These are phyloP conservation scores for Oryzias curvinotus DNA, from an alignment of 2,113 vertebrate species.

Conservation along the genomic window DNA sequence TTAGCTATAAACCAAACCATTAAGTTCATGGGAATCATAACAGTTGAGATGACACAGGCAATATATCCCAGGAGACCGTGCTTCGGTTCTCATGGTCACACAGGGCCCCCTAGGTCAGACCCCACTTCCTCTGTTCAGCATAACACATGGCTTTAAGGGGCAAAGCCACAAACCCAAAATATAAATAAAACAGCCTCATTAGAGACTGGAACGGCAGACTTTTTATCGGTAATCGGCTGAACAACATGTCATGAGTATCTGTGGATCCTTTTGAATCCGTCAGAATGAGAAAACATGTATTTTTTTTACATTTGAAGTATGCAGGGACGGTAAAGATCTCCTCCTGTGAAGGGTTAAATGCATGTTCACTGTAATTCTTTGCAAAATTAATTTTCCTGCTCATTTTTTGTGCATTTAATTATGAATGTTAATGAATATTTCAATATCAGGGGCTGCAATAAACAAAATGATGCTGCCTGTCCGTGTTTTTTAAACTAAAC, in stretches of 20 bases:
- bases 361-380: too few species aligned
- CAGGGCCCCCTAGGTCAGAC: slow-evolving; percentile 60
- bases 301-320: too few species aligned
- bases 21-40: slow-evolving; percentile 73
- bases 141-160: slow-evolving; percentile 53
- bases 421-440: too few species aligned
- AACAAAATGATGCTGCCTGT: too few species aligned
- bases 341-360: too few species aligned
- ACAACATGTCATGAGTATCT: not conserved
- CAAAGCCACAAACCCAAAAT: slow-evolving; percentile 41
- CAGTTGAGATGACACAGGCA: slow-evolving; percentile 51
- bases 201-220: not conserved
- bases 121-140: slow-evolving; percentile 58
- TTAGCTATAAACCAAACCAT: slow-evolving; percentile 22
- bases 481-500: too few species aligned
- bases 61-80: slow-evolving; percentile 59
- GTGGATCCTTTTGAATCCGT: not conserved
- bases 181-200: slow-evolving; percentile 42
- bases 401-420: too few species aligned
- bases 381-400: too few species aligned
- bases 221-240: not conserved
- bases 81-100: slow-evolving; percentile 71
- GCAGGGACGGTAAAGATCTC: too few species aligned
- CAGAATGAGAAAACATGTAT: too few species aligned
- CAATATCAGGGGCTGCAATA: too few species aligned